Base-by-base conservation (phyloP, 1,140 invertebrate genomes). In the Prorops nasuta region DNA sequence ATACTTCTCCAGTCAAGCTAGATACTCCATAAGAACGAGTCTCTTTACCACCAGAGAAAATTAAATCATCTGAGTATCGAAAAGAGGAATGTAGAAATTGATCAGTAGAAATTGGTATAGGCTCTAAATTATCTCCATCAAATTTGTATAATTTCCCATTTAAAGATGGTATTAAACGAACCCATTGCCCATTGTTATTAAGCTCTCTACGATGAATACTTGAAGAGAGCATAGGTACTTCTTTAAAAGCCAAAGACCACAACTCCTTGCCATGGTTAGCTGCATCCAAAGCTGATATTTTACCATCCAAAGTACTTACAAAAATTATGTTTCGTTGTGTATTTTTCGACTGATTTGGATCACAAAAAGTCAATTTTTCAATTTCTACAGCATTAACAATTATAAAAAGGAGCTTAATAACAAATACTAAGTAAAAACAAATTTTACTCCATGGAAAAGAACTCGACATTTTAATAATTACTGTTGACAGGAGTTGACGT, bases 131-230 rank as follows among this genome's bases (percentile, higher is more conserved):
- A 40, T 91, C 85, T 1, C 92, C 93, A 79, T 96, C 91, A 73
- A 94, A 91, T 70, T 89, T 90, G 74, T 94, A 98, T 6, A 98
- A 79, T 14, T 86, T 85, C 8, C 95, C 95, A 71, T 86, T 89
- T 7, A 98, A 74, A 0, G 94, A 95, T 22, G 94, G 95, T 66
- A 98, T 93, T 58, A 97, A 81, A 54, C 89, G 82, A 24, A 94
- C 84, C 78, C 84, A 89, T 68, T 93, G 86, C 1, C 92, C 94
- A 78, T 91, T 87, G 50, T 89, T 88, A 37, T 85, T 90, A 12
- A 96, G 75, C 90, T 94, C 90, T 57, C 89, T 76, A 61, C 84
- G 84, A 69, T 91, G 89, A 57, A 94, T 89, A 67, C 85, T 93
- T 1, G 92, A 94, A 10, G 89, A 90, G 6, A 94, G 74, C 54